Evolutionary conservation across 2,888 invertebrate species (phyloP), one percentile per base, ranked within the genome.

Genomic region (Lacanobia oleracea): DNA sequence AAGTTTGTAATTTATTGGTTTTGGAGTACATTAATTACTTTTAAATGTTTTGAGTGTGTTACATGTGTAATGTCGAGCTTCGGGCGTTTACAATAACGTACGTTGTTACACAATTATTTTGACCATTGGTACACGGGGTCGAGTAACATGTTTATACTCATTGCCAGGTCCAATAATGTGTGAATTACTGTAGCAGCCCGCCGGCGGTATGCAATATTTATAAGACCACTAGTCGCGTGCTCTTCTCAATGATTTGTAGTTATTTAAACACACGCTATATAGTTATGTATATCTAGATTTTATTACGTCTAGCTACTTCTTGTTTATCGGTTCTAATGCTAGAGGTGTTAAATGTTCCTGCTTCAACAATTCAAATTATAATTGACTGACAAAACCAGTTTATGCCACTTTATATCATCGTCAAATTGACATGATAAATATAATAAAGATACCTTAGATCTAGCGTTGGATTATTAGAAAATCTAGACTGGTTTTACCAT

Each of bases 101-200:
- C 66, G 61, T 63, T 37, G 56, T 78, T 72, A 53, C 67, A 77
- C 72, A 80, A 73, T 70, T 75, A 78, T 81, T 83, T 80, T 59
- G 81, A 78, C 54, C 69, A 80, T 71, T 72, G 45, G 66, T 14
- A 18, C 67, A 76, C 68, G 76, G 57, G 75, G 59, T 72, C 72
- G 50, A 60, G 62, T 72, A 57, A 74, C 73, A 75, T 75, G 53
- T 78, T 75, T 69, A 81, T 86, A 87, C 88, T 89, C 86, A 89
- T 88, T 84, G 83, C 78, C 71, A 79, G 83, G 83, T 85, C 79
- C 86, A 88, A 89, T 89, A 88, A 88, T 82, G 84, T 84, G 84
- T 86, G 88, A 88, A 88, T 87, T 87, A 85, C 82, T 84, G 73
- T 54, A 70, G 72, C 67, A 75, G 65, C 73, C 86, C 82, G 72